Base-by-base conservation (phyloP, 2,113 vertebrate species). In the Ifrita kowaldi region DNA sequence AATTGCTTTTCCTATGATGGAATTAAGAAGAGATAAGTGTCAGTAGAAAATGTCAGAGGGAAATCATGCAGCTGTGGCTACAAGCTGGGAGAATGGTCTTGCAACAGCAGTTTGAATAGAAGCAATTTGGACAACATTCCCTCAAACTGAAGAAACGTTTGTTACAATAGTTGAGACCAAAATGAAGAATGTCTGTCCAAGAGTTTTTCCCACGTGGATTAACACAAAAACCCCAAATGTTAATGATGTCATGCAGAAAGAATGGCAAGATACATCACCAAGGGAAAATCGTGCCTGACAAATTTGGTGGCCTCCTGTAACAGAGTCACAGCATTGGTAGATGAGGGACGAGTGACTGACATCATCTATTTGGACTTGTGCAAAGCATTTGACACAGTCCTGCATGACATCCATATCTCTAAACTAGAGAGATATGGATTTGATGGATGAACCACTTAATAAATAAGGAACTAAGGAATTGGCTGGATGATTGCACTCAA, bases 281-380 rank as follows among this genome's bases (percentile, higher is more conserved):
- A 69, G 42, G 22, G 32, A 27, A 63, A 84, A 63, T 70, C 0
- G 0, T 84, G 56, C 56, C 57, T 47, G 30, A 71, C 32, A 77
- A 17, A 63, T 44, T 49, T 70, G 32, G 27, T 84, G 64, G 49
- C 22, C 42, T 77, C 37, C 22, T 55, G 1, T 32, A 62, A 55
- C 11, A 23, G n/a, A 3, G 32, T 69, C 30, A 62, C 41, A 42
- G 56, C 32, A 13, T 16, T 42, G 55, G 56, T 56, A 27, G 63
- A 35, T 84, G 63, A 56, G 63, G 55, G 55, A 55, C 0, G 3
- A 76, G 63, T 0, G 1, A 35, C 62, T 83, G 78, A 32, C 0
- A 0, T 55, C 17, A 27, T 18, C 55, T 55, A 5, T 32, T 32
- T 41, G 55, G 47, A 37, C 15, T 35, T 49, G 30, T 62, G 55